These are phyloP conservation scores for Erpornis zantholeuca DNA, from an alignment of 2,113 vertebrate genomes.

Conservation along the genomic window DNA sequence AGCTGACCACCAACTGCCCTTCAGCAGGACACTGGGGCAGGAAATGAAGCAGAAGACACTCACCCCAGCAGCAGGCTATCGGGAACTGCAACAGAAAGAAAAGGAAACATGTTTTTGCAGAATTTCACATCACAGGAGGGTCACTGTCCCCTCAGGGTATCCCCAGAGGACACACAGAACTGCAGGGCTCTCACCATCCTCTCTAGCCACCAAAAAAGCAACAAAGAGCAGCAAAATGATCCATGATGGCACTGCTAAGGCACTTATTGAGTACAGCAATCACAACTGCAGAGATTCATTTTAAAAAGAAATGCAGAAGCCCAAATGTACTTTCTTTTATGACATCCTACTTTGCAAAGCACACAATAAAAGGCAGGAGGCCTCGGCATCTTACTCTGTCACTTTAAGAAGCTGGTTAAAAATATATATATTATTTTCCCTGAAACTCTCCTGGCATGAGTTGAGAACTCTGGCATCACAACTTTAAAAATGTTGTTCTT, in stretches of 20 bases:
- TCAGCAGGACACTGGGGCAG: not conserved
- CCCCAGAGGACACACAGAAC: not conserved
- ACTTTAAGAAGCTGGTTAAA: slow-evolving; percentile 39
- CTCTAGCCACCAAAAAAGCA: not conserved
- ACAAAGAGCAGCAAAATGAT: not conserved
- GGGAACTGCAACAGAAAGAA: slow-evolving; percentile 81
- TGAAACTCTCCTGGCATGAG: not conserved
- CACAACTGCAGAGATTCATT: not conserved
- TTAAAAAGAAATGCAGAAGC: not conserved
- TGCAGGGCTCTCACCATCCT: not conserved
- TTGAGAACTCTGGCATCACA: not conserved
- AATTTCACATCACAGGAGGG: not conserved
- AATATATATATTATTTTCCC: not conserved
- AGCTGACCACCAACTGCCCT: not conserved
- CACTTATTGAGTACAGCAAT: not conserved
- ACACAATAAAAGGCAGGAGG: not conserved
- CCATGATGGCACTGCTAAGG: not conserved
- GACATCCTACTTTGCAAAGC: not conserved
- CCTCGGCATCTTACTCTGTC: not conserved
- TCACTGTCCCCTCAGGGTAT: not conserved
- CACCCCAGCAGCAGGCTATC: slow-evolving; percentile 90
- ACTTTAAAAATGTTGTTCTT: not conserved
- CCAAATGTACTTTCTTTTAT: not conserved
- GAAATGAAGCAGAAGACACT: slow-evolving; percentile 67
- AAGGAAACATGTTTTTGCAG: not conserved